Percentiles rank a stretch among this genome's conserved stretches.
phyloP scores from a whole-genome alignment of 1,140 invertebrate genomes.

The Hycleus cichorii region DNA sequence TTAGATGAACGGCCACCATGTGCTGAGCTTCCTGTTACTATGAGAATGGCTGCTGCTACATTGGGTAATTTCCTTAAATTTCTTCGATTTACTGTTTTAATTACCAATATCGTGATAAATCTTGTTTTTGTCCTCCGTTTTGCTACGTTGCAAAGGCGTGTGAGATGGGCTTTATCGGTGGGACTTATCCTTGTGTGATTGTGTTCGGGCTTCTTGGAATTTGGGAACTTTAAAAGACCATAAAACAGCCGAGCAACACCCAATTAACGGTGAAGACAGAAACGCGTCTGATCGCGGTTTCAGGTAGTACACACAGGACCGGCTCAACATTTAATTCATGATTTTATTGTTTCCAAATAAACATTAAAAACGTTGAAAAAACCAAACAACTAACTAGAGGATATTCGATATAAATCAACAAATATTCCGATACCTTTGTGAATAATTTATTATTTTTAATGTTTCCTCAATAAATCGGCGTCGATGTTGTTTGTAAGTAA shows the following conservation, averaged over 20 bases:
- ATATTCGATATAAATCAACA: too few relatives aligned
- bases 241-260: conserved; percentile 21
- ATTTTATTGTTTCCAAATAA: too few relatives aligned
- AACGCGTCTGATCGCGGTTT: conserved; percentile 3
- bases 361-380: too few relatives aligned
- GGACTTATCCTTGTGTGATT: neutral
- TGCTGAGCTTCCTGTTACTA: conserved; percentile 56
- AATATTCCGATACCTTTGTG: neutral
- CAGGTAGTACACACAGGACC: conserved; percentile 10
- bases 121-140: neutral
- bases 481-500: too few relatives aligned
- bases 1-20: conserved; percentile 37
- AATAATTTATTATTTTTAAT: too few relatives aligned
- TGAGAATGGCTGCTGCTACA: conserved; percentile 62
- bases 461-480: too few relatives aligned
- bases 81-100: too few relatives aligned
- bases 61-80: conserved; percentile 49
- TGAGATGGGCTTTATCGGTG: neutral
- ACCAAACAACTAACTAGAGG: too few relatives aligned
- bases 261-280: conserved; percentile 16
- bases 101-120: too few relatives aligned
- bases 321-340: neutral
- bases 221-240: conserved; percentile 12
- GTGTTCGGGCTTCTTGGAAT: conserved; percentile 11
- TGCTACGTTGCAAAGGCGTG: too few relatives aligned